phyloP scores from a whole-genome alignment of 2,888 invertebrate species.

The Lagria hirta region DNA sequence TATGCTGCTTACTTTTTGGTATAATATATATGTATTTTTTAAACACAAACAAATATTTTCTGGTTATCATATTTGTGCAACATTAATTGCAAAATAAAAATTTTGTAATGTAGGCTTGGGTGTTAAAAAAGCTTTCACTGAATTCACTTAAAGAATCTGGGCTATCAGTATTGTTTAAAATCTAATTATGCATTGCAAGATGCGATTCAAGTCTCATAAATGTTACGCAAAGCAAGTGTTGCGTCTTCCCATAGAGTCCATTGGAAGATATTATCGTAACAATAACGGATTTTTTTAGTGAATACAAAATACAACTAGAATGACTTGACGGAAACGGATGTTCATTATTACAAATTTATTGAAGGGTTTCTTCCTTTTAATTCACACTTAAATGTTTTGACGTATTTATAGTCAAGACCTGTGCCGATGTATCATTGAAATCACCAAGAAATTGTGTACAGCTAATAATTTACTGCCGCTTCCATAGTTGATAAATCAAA shows the following conservation, averaged over 20 bases:
- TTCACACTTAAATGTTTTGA: no score
- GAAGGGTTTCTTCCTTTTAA: slow-evolving; percentile 32
- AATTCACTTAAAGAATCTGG: slow-evolving; percentile 5
- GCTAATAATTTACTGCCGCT: no score
- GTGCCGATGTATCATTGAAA: slow-evolving; percentile 18
- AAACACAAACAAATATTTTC: no score
- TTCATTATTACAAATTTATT: slow-evolving; percentile 37
- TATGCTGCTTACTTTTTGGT: no score
- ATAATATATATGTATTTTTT: no score
- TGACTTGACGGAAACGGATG: slow-evolving; percentile 39
- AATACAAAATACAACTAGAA: background rate
- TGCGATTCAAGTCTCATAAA: slow-evolving; percentile 5
- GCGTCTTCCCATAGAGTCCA: slow-evolving; percentile 9
- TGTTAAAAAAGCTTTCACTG: slow-evolving; percentile 19
- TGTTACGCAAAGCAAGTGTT: slow-evolving; percentile 13
- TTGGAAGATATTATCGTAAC: slow-evolving; percentile 8
- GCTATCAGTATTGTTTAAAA: slow-evolving; percentile 13
- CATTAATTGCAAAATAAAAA: no score
- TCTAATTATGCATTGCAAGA: slow-evolving; percentile 9
- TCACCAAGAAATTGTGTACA: slow-evolving; percentile 11
- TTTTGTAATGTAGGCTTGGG: no score
- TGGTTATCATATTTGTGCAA: no score
- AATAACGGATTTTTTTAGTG: slow-evolving; percentile 9
- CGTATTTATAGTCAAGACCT: slow-evolving; percentile 2
- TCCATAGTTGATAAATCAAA: no score